Evolutionary conservation across 2,888 invertebrate species (phyloP).

Genomic region (Poecilus cupreus): DNA sequence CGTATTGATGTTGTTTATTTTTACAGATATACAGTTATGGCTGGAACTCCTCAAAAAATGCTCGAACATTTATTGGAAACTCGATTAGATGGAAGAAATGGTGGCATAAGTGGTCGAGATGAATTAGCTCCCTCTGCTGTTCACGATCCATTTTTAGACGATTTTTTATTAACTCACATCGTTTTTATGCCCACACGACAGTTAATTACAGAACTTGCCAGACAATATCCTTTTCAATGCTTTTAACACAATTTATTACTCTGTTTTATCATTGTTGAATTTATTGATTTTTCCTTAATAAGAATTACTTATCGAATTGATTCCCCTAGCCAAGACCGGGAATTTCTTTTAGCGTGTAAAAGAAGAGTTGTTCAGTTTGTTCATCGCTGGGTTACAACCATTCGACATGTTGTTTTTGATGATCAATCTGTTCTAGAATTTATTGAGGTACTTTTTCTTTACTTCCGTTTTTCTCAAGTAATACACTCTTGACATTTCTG

Average conservation of each 20-base stretch:
- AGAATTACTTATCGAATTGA: slow-evolving; percentile 76
- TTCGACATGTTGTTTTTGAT: slow-evolving; percentile 84
- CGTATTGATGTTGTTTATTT: not conserved
- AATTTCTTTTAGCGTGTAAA: slow-evolving; percentile 81
- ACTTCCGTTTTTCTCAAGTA: not conserved
- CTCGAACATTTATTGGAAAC: slow-evolving; percentile 89
- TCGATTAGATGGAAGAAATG: slow-evolving; percentile 79
- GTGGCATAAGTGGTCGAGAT: slow-evolving; percentile 72
- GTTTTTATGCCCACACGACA: slow-evolving; percentile 87
- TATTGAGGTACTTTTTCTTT: slow-evolving; percentile 76
- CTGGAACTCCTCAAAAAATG: slow-evolving; percentile 90
- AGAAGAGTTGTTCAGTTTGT: slow-evolving; percentile 86
- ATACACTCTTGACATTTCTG: not conserved
- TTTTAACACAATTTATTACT: not conserved
- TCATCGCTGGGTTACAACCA: slow-evolving; percentile 83
- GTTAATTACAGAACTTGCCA: slow-evolving; percentile 82
- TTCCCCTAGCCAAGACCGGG: slow-evolving; percentile 78
- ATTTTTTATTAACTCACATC: slow-evolving; percentile 88
- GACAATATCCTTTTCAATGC: slow-evolving; percentile 83
- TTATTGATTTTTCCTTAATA: slow-evolving; percentile 71
- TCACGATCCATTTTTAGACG: slow-evolving; percentile 86
- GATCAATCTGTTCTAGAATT: slow-evolving; percentile 83
- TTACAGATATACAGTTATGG: slow-evolving; percentile 88
- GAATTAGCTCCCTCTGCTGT: slow-evolving; percentile 69
- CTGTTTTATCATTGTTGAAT: slow-evolving; percentile 9